Evolutionary conservation across 2,888 invertebrate genomes (phyloP).

Genomic region (Synanthedon myopaeformis): DNA sequence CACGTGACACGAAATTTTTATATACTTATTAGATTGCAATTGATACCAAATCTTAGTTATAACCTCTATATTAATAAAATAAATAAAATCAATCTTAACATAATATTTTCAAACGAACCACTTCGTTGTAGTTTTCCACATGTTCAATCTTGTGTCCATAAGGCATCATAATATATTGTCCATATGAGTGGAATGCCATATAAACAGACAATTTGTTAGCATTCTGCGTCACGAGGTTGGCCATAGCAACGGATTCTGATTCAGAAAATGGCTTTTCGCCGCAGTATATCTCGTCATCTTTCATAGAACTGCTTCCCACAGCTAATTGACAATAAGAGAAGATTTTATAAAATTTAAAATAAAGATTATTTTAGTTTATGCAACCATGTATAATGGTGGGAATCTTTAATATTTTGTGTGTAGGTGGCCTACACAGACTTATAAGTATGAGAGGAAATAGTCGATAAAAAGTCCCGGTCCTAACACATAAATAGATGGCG

Average conservation of each 20-base stretch:
- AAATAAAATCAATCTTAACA: too few relatives aligned
- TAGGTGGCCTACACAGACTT: too few relatives aligned
- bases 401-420: neutral
- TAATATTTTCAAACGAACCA: conserved; percentile 18
- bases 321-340: conserved; percentile 14
- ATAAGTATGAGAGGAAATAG: too few relatives aligned
- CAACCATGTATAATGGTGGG: too few relatives aligned
- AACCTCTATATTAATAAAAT: too few relatives aligned
- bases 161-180: conserved; percentile 71
- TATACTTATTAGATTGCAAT: too few relatives aligned
- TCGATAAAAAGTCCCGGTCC: too few relatives aligned
- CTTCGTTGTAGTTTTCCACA: conserved; percentile 41
- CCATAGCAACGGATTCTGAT: conserved; percentile 48
- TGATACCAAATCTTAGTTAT: too few relatives aligned
- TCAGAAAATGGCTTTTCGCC: conserved; percentile 66
- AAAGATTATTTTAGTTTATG: neutral
- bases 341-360: neutral
- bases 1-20: too few relatives aligned
- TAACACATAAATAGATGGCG: too few relatives aligned
- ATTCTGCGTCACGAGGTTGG: conserved; percentile 33
- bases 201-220: conserved; percentile 54
- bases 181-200: conserved; percentile 74
- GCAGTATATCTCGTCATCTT: conserved; percentile 31
- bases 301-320: conserved; percentile 19
- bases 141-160: conserved; percentile 48